These are phyloP conservation scores for Alfaro cultratus DNA, from an alignment of 2,797 vertebrate genomes.

Conservation along the genomic window DNA sequence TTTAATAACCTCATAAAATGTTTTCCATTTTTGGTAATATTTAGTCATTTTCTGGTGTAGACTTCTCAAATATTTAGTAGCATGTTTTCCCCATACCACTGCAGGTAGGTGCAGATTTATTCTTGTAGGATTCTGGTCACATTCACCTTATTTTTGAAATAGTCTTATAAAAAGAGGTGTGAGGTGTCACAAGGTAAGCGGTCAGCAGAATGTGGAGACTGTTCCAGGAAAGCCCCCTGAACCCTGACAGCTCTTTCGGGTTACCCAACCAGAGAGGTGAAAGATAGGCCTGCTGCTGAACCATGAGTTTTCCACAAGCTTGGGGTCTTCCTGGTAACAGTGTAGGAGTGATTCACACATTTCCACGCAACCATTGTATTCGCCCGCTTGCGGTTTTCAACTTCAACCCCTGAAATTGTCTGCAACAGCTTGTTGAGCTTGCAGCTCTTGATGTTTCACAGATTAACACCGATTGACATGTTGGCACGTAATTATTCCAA, in stretches of 20 bases:
- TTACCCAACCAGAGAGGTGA: neutral
- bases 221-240: neutral
- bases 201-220: neutral
- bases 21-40: neutral
- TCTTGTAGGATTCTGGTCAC: neutral
- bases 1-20: neutral
- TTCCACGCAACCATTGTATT: neutral
- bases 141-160: neutral
- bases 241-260: neutral
- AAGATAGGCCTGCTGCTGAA: neutral
- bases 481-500: neutral
- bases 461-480: neutral
- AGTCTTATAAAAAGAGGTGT: neutral
- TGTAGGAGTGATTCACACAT: conserved; percentile 1
- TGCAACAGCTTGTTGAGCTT: neutral
- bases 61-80: neutral
- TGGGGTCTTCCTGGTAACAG: neutral
- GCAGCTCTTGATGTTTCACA: neutral
- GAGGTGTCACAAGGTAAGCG: neutral
- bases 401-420: neutral
- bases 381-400: neutral
- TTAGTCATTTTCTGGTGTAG: neutral
- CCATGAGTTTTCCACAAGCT: neutral
- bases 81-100: neutral
- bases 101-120: neutral